Evolutionary conservation across 2,888 invertebrate genomes (phyloP).

Genomic region (Cryptosula pallasiana): DNA sequence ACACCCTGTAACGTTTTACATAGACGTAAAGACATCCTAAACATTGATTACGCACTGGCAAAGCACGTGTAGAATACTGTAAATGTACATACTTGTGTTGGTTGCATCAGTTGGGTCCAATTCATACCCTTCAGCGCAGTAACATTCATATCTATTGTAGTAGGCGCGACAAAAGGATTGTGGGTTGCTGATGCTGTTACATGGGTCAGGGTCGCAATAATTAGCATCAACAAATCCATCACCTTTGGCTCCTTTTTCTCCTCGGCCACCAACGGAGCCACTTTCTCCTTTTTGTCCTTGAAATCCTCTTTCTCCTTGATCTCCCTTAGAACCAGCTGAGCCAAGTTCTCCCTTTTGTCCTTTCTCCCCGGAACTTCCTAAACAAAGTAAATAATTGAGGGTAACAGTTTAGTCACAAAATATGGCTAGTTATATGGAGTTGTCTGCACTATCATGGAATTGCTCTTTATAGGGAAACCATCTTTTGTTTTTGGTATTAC

Average conservation of each 20-base stretch:
- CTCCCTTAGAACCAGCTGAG: background rate
- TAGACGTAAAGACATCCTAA: no score
- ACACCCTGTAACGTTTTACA: background rate
- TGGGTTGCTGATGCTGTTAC: background rate
- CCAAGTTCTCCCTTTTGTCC: background rate
- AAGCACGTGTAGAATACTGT: no score
- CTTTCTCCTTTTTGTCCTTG: conserved; percentile 12
- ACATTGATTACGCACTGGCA: no score
- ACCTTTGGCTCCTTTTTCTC: conserved; percentile 3
- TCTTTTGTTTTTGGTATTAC: no score
- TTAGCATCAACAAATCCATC: conserved; percentile 5
- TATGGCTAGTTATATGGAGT: no score
- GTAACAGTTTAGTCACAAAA: no score
- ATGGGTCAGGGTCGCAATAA: background rate
- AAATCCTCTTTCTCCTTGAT: background rate
- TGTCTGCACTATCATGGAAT: no score
- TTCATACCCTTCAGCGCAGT: background rate
- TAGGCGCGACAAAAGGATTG: background rate
- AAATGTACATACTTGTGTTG: background rate
- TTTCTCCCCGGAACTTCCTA: background rate
- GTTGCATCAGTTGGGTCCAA: background rate
- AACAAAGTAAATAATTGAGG: no score
- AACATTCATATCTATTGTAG: conserved; percentile 9
- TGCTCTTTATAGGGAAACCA: no score
- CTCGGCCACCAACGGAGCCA: background rate